Evolutionary conservation across 2,113 vertebrate species (phyloP).

Genomic region (Ictalurus furcatus): DNA sequence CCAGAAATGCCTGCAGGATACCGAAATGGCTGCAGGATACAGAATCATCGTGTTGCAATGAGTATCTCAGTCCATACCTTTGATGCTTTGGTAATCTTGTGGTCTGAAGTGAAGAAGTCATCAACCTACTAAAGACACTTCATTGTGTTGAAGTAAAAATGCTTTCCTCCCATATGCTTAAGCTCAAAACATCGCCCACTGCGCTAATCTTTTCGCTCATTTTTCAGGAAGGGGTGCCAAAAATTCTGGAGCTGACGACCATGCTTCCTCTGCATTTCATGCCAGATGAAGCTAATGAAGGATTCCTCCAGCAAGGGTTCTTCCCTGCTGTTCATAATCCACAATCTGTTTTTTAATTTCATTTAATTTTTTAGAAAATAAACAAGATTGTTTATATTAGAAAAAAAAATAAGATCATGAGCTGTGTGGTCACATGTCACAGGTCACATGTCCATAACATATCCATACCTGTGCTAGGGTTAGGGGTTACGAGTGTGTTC

Average conservation of each 20-base stretch:
- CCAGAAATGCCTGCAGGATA: neutral
- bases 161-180: neutral
- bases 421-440: neutral
- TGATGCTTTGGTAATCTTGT: neutral
- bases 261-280: neutral
- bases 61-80: neutral
- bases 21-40: neutral
- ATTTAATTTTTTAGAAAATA: too few species aligned
- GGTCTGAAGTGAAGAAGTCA: neutral
- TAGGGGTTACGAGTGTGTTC: too few species aligned
- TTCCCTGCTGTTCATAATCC: neutral
- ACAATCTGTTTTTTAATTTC: neutral
- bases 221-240: slow-evolving; percentile 5
- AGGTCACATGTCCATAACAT: too few species aligned
- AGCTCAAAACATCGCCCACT: neutral
- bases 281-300: neutral
- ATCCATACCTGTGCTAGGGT: too few species aligned
- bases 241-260: neutral
- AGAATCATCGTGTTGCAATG: neutral
- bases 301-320: neutral
- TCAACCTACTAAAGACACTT: neutral
- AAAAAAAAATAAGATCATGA: neutral
- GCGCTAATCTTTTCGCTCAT: neutral
- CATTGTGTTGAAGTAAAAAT: neutral
- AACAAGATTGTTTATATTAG: too few species aligned